A percentile compares a stretch with the other conserved stretches of the same genome.
phyloP scores from a whole-genome alignment of 2,797 vertebrate genomes.

The Catharus ustulatus region DNA sequence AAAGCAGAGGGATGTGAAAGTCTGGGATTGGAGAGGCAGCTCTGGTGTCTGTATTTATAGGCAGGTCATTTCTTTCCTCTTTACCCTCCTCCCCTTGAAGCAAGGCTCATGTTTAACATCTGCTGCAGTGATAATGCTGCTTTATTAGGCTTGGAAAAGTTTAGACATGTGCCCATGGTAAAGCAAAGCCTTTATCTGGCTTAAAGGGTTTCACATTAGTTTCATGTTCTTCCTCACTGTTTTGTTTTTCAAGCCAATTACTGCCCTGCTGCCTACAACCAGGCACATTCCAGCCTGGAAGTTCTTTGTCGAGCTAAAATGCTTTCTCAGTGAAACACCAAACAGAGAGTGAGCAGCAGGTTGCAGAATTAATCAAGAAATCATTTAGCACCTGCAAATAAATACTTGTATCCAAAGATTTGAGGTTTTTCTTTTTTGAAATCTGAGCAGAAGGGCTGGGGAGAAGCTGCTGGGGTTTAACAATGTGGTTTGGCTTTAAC shows the following conservation, averaged over 20 bases:
- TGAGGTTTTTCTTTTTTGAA: neutral
- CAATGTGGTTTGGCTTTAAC: neutral
- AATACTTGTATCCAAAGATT: conserved; percentile 2
- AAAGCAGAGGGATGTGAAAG: neutral
- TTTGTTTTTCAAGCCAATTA: conserved; percentile 30
- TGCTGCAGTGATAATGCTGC: neutral
- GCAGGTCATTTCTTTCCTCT: neutral
- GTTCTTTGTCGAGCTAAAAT: neutral
- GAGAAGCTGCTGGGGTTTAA: neutral
- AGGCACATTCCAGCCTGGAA: conserved; percentile 13
- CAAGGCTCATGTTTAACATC: neutral
- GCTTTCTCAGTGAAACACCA: neutral
- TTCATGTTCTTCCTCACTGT: neutral
- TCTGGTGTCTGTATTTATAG: neutral
- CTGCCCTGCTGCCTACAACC: conserved; percentile 24
- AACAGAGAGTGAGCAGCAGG: conserved; percentile 40
- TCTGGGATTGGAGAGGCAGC: neutral
- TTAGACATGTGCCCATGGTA: neutral
- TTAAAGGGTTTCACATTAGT: conserved; percentile 38
- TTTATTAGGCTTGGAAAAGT: conserved; percentile 31
- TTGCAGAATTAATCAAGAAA: conserved; percentile 58
- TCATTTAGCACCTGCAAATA: conserved; percentile 43
- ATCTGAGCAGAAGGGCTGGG: neutral
- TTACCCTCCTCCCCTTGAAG: neutral
- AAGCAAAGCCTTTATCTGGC: conserved; percentile 7